phyloP scores from a whole-genome alignment of 2,113 vertebrate species.

The Oreotrochilus melanogaster region DNA sequence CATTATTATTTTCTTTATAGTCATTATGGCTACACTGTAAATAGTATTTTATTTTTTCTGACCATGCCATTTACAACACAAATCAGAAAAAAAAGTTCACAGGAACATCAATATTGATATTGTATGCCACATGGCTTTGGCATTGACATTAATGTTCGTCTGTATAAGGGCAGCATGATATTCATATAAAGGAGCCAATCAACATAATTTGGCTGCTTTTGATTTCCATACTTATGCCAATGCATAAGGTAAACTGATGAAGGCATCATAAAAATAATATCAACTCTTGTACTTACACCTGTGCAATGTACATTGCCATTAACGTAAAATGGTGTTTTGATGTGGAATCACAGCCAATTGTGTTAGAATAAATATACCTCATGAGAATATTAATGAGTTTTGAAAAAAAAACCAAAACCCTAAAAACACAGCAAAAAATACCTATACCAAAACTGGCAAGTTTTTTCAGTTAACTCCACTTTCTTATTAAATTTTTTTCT shows the following conservation, averaged over 20 bases:
- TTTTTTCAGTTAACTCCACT: neutral
- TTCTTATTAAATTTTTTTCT: neutral
- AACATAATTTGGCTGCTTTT: constrained; percentile 24
- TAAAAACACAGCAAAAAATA: neutral
- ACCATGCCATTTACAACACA: neutral
- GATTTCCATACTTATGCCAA: constrained; percentile 26
- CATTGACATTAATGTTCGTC: constrained; percentile 29
- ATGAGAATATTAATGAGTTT: neutral
- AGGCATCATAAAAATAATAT: constrained; percentile 21
- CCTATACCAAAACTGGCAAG: neutral
- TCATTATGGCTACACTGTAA: constrained; percentile 48
- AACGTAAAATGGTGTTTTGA: constrained; percentile 2
- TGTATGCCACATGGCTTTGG: neutral
- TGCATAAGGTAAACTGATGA: constrained; percentile 7
- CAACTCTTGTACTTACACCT: neutral
- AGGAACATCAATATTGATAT: constrained; percentile 41
- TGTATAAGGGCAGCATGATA: constrained; percentile 18
- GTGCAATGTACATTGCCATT: neutral
- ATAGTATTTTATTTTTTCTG: constrained; percentile 42
- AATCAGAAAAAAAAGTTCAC: constrained; percentile 12
- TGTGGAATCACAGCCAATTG: neutral
- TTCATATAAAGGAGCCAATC: constrained; percentile 38
- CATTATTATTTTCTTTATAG: constrained; percentile 51
- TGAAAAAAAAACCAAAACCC: neutral
- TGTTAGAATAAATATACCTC: constrained; percentile 1